Base-by-base conservation (phyloP, 2,888 invertebrate species). In the Plusia festucae region DNA sequence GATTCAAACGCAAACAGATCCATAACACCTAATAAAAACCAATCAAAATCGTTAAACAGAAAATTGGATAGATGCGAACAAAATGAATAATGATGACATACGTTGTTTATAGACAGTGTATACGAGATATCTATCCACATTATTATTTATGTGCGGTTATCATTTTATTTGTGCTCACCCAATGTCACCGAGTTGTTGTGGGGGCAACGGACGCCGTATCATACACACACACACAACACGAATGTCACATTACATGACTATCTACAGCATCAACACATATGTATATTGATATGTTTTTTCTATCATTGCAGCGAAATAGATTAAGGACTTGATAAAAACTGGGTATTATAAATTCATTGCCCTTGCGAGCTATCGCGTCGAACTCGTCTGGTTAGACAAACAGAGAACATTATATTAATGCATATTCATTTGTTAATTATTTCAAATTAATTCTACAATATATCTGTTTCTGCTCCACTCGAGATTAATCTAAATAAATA, bases 151-250 rank as follows among this genome's bases (percentile, higher is more conserved):
- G 83, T 87, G 83, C 85, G 82, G 86, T 93, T 94, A 94, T 93
- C 94, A 89, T 85, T 88, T 82, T 92, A 91, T 94, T 94, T 93
- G 92, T 91, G 88, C 89, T 90, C 85, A 85, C 88, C 94, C 95
- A 95, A 95, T 95, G 95, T 95, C 95, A 94, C 93, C 89, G 93
- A 93, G 92, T 93, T 91, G 91, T 85, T 82, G 89, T 84, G 90
- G 90, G 95, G 93, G 93, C 94, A 94, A 94, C 91, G 94, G 87
- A 91, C 95, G 91, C 89, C 82, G 86, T 94, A 93, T 93, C 91
- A 88, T 84, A 83, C 83, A 90, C 85, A 87, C 85, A 86, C 78
- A 87, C 82, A 87, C 71, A 82, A 82, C 77, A 84, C 85, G 84
- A 79, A 82, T 82, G 79, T 79, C 76, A 81, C 73, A 81, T 70